Percentiles rank a stretch among this genome's conserved stretches.
Conservation (phyloP, 2,888 invertebrate species). For the Aethes cnicana region DNA sequence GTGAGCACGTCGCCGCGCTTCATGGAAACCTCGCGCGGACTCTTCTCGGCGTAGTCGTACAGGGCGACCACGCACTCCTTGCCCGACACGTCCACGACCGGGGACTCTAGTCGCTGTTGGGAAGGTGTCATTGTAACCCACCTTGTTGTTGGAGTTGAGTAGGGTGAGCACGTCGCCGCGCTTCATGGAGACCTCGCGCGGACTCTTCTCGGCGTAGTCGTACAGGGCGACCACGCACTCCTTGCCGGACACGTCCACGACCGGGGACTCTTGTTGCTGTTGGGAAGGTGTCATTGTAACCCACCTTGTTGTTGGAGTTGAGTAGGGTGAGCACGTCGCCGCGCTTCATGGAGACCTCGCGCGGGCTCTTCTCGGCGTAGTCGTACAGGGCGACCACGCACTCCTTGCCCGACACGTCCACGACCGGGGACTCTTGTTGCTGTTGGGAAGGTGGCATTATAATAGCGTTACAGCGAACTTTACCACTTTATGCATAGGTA, state of each 20-base stretch:
- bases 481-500: too few species aligned
- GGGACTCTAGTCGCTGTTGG: slow-evolving; percentile 94
- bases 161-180: slow-evolving; percentile 98
- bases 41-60: slow-evolving; percentile 99
- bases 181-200: slow-evolving; percentile 99
- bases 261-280: slow-evolving; percentile 97
- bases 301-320: slow-evolving; percentile 98
- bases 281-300: slow-evolving; percentile 32
- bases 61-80: slow-evolving; percentile 99
- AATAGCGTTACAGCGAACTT: too few species aligned
- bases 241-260: slow-evolving; percentile 96
- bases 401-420: slow-evolving; percentile 97
- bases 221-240: slow-evolving; percentile 99
- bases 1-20: slow-evolving; percentile 99
- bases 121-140: slow-evolving; percentile 46
- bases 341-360: slow-evolving; percentile 99
- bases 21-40: slow-evolving; percentile 99
- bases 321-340: slow-evolving; percentile 97
- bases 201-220: slow-evolving; percentile 99
- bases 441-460: slow-evolving; percentile 61
- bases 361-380: slow-evolving; percentile 98
- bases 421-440: slow-evolving; percentile 98
- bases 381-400: slow-evolving; percentile 99
- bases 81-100: slow-evolving; percentile 96
- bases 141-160: slow-evolving; percentile 98